These are phyloP conservation scores for Rhegmatorhina hoffmannsi DNA, from an alignment of 2,113 vertebrate species.

Conservation along the genomic window DNA sequence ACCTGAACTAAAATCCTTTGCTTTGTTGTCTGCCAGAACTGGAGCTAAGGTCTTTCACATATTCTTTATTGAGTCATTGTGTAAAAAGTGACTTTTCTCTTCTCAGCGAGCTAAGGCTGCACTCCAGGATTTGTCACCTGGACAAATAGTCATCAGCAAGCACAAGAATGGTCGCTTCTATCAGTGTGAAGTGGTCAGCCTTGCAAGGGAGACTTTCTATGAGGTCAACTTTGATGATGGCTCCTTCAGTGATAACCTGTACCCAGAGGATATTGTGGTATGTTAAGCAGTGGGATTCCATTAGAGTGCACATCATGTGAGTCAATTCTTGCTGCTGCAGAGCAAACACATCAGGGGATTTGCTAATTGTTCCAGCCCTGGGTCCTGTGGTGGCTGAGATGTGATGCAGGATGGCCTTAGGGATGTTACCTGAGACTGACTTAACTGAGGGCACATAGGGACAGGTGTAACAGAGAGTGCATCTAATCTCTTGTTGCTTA, in stretches of 20 bases:
- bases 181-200: slow-evolving; percentile 93
- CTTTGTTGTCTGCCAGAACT: not conserved
- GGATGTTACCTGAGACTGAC: not conserved
- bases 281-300: not conserved
- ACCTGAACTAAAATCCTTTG: not conserved
- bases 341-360: not conserved
- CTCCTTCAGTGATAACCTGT: slow-evolving; percentile 97
- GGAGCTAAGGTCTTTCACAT: not conserved
- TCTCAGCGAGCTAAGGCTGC: slow-evolving; percentile 88
- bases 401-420: not conserved
- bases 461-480: not conserved
- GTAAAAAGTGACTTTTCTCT: not conserved
- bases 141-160: slow-evolving; percentile 96
- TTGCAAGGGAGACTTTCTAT: slow-evolving; percentile 95
- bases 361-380: not conserved
- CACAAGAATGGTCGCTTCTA: slow-evolving; percentile 98
- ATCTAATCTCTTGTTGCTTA: not conserved
- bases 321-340: not conserved
- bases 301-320: not conserved
- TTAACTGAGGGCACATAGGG: not conserved
- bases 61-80: not conserved
- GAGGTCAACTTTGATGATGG: slow-evolving; percentile 98
- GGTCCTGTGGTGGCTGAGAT: not conserved
- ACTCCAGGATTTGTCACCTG: slow-evolving; percentile 89
- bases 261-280: slow-evolving; percentile 98